Percentiles rank a stretch among this genome's conserved stretches.
Conservation (phyloP, 2,113 vertebrate species). For the Clinocottus analis region DNA sequence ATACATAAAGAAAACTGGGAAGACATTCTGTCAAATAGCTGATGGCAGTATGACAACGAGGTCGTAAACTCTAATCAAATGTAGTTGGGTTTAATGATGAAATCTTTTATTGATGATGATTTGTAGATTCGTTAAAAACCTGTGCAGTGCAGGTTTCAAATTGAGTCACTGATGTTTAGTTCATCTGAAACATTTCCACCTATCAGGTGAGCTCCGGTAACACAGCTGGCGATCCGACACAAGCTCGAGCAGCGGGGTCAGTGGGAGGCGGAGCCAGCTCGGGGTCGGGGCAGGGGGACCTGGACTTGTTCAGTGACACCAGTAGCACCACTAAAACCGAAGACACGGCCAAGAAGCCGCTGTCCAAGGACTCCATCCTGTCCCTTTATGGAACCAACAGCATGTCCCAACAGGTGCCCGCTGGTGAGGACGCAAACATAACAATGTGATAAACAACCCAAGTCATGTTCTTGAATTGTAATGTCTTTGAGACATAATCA, state of each 20-base stretch:
- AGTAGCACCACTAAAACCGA: slow-evolving; percentile 86
- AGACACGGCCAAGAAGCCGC: slow-evolving; percentile 91
- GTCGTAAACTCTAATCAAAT: background rate
- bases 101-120: background rate
- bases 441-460: background rate
- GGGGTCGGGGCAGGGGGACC: slow-evolving; percentile 87
- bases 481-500: background rate
- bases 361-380: slow-evolving; percentile 98
- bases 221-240: slow-evolving; percentile 82
- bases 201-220: slow-evolving; percentile 86
- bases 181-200: background rate
- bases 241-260: slow-evolving; percentile 60
- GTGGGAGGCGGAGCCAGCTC: slow-evolving; percentile 58
- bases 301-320: slow-evolving; percentile 89
- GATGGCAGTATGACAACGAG: background rate
- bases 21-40: background rate
- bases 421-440: slow-evolving; percentile 45
- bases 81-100: background rate
- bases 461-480: background rate
- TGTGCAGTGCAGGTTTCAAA: background rate
- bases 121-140: background rate
- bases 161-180: background rate
- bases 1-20: background rate
- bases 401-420: slow-evolving; percentile 85
- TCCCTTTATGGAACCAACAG: slow-evolving; percentile 94